A percentile compares a stretch with the other conserved stretches of the same genome.
phyloP scores from a whole-genome alignment of 2,888 invertebrate genomes.

The Yponomeuta malinellus region DNA sequence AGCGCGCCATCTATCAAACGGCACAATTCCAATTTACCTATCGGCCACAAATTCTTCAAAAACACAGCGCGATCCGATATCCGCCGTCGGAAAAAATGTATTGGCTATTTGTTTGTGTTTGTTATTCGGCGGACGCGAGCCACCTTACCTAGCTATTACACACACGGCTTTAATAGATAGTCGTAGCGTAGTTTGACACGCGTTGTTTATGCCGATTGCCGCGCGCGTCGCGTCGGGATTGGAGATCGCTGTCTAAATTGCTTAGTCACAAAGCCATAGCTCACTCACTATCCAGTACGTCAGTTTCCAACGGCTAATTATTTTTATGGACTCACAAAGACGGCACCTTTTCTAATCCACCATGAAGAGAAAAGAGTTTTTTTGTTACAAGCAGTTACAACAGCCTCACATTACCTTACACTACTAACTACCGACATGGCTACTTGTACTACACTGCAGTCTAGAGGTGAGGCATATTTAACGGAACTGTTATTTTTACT shows the following conservation, averaged over 20 bases:
- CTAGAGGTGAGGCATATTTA: too few species aligned
- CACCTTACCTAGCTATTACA: not conserved
- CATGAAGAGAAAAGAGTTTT: not conserved
- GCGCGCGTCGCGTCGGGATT: not conserved
- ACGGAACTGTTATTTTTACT: too few species aligned
- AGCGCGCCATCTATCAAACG: constrained; percentile 60
- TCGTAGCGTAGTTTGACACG: not conserved
- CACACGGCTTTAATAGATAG: not conserved
- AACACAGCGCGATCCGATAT: constrained; percentile 34
- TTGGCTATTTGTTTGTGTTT: not conserved
- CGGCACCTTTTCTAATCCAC: not conserved
- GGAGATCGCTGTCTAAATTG: constrained; percentile 1
- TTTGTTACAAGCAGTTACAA: not conserved
- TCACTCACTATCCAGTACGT: not conserved
- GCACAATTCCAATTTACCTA: constrained; percentile 69
- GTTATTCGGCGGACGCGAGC: not conserved
- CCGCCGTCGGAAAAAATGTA: not conserved
- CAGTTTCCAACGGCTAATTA: not conserved
- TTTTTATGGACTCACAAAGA: not conserved
- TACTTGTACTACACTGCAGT: not conserved
- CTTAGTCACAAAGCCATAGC: not conserved
- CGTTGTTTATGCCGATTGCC: not conserved
- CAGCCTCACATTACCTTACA: constrained; percentile 1
- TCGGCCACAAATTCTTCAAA: constrained; percentile 69
- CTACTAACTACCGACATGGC: not conserved